A percentile compares a stretch with the other conserved stretches of the same genome.
Evolutionary conservation across 30 jellyfish, hydroid and myxozoan species (phyloP).

Genomic region (Turritopsis rubra): DNA sequence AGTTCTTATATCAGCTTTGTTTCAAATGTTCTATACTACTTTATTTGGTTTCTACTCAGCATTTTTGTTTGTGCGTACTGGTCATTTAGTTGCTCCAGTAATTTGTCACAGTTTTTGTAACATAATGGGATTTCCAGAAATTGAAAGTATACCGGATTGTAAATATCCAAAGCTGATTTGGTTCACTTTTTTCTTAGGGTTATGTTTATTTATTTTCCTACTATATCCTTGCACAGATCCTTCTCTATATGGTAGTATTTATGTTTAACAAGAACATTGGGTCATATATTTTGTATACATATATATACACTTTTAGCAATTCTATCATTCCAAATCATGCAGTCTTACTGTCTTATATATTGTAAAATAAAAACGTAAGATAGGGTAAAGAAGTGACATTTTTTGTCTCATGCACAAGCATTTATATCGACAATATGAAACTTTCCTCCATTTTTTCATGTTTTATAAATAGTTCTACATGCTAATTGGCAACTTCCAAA

Average conservation of each 20-base stretch:
- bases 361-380: too few species aligned
- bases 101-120: slow-evolving; percentile 84
- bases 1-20: slow-evolving; percentile 28
- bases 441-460: too few species aligned
- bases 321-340: too few species aligned
- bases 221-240: slow-evolving; percentile 81
- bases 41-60: slow-evolving; percentile 94
- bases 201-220: slow-evolving; percentile 31
- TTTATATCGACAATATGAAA: too few species aligned
- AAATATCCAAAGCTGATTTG: slow-evolving; percentile 42
- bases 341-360: too few species aligned
- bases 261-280: slow-evolving; percentile 32
- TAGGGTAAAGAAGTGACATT: too few species aligned
- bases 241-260: slow-evolving; percentile 46
- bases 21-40: slow-evolving; percentile 84
- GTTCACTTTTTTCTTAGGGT: slow-evolving; percentile 52
- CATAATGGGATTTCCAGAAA: slow-evolving; percentile 92
- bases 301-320: too few species aligned
- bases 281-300: too few species aligned
- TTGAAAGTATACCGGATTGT: slow-evolving; percentile 45
- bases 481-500: too few species aligned
- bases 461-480: too few species aligned
- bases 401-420: too few species aligned
- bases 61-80: slow-evolving; percentile 75
- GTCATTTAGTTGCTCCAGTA: slow-evolving; percentile 88